Percentiles rank a stretch among this genome's conserved stretches.
These are phyloP conservation scores for Hypothenemus hampei DNA, from an alignment of 1,140 invertebrate genomes.

Conservation along the genomic window DNA sequence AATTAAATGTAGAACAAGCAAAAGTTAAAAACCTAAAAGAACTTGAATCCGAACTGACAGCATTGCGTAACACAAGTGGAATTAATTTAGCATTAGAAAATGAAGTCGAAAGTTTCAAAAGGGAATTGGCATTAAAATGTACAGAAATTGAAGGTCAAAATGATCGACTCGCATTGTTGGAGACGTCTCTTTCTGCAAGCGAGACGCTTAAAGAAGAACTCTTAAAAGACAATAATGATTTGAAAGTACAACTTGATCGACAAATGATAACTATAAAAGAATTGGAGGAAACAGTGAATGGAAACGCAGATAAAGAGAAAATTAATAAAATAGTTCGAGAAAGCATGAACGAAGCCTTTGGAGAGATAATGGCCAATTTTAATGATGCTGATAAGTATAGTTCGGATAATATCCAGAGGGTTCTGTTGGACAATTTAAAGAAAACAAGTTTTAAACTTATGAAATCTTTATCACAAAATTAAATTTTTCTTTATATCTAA, in stretches of 20 bases:
- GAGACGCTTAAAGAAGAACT: background rate
- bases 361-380: conserved; percentile 16
- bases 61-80: too few species aligned
- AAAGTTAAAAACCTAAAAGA: too few species aligned
- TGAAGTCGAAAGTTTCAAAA: background rate
- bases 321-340: conserved; percentile 10
- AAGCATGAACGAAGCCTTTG: conserved; percentile 24
- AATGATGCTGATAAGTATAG: conserved; percentile 3
- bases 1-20: too few species aligned
- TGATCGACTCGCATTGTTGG: background rate
- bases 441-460: conserved; percentile 15
- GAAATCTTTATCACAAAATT: background rate
- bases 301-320: conserved; percentile 5
- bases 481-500: background rate
- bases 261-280: background rate
- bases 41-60: too few species aligned
- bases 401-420: conserved; percentile 5
- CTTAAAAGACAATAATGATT: conserved; percentile 2
- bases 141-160: background rate
- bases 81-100: conserved; percentile 1
- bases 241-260: background rate
- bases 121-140: background rate
- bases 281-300: background rate
- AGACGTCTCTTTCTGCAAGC: background rate
- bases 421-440: conserved; percentile 14